Evolutionary conservation across 2,113 vertebrate genomes (phyloP), one percentile per base, ranked within the genome.

Genomic region (Chaetorhynchus papuensis): DNA sequence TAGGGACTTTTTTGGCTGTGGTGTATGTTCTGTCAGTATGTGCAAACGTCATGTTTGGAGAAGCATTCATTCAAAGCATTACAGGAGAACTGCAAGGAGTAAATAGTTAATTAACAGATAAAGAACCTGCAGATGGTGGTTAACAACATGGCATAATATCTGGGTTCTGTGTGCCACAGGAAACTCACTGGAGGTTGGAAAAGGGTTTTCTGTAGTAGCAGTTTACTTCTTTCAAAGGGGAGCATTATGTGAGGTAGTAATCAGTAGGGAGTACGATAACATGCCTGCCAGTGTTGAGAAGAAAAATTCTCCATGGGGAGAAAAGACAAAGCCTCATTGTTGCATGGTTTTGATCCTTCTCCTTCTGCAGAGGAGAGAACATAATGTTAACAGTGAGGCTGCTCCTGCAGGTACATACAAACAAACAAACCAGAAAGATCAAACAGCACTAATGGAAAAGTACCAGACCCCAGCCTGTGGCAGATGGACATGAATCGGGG

Each of bases 51-150:
- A 10, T 1, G 5, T 53, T 72, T 53, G 76, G 49, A 76, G 49
- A 42, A 91, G 61, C 1, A 3, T 45, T 75, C 26, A 42, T 39
- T 72, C 18, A 12, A 13, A 65, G 59, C 4, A 2, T 87, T 75
- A 45, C 37, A 60, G 74, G 41, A 83, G 78, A 87, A 27, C 49
- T 87, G 65, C 59, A 76, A 85, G 57, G 45, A 95, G n/a, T 45
- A 72, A 87, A 76, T 53, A 89, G 81, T 94, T 94, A 91, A 90
- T 90, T 90, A 89, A 42, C 57, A 88, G 82, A 45, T 61, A 28
- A 82, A 91, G 53, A 85, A 53, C n/a, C 37, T 47, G 61, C 87
- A 97, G 94, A 87, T 93, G 89, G 61, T 93, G n/a, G 28, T 66
- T 91, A 75, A 52, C 85, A 94, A 65, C 44, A 37, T 4, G 12